Evolutionary conservation across 2,113 vertebrate species (phyloP), one percentile per base, ranked within the genome.

Genomic region (Galeopterus variegatus): DNA sequence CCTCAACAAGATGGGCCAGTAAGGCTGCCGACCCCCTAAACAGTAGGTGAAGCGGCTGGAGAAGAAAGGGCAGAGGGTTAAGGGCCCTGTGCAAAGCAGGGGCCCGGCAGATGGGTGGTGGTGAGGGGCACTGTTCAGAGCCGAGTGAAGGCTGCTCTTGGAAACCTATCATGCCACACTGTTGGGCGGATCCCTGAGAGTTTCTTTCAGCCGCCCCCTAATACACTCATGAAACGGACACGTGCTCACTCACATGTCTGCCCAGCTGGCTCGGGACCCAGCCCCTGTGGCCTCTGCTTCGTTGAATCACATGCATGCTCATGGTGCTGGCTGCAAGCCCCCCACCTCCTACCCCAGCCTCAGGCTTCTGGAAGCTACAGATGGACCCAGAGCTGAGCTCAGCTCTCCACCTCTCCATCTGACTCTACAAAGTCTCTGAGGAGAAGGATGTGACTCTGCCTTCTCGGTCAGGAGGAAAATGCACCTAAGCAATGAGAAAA

Each of bases 101-200:
- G 54, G 6, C 11, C 76, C 50, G 1, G 17, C 1, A 6, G n/a
- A 58, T 2, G 54, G 11, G n/a, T 15, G 65, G 15, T 8, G 19
- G 76, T 3, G 58, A 8, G 19, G 33, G n/a, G 8, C 10, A 0
- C 56, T 45, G 0, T 5, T 62, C 62, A 67, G 77, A 80, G 50
- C 72, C 6, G 17, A n/a, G 19, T 5, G 33, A n/a, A 13, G 3
- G 60, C 64, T 31, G 12, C 28, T 62, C 73, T 85, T 19, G 18
- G 54, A 26, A 48, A 19, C 33, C 26, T 9, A n/a, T 54, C 62
- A 24, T n/a, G 11, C 45, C 24, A 76, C 65, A 17, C 76, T 24
- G 24, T 1, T 4, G 0, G 62, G 45, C 70, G 21, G 28, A 1
- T 19, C 33, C 48, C 60, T 28, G 0, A 19, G 0, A 6, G 52